Percentiles rank a stretch among this genome's conserved stretches.
Evolutionary conservation across 2,888 invertebrate genomes (phyloP).

Genomic region (Bhutanitis thaidina): DNA sequence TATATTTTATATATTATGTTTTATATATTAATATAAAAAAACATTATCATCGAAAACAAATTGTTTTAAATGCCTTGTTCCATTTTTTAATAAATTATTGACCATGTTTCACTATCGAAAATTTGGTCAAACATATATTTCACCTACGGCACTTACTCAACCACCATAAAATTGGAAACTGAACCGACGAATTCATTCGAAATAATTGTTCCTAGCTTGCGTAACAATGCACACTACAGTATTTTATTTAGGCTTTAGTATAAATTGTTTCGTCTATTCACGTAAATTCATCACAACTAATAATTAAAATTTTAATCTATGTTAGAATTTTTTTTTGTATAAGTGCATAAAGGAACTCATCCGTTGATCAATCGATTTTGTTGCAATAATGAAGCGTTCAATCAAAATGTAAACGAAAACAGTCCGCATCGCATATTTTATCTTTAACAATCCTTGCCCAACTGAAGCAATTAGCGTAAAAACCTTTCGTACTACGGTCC

Average conservation of each 20-base stretch:
- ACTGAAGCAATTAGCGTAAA: constrained; percentile 75
- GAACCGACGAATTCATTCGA: constrained; percentile 47
- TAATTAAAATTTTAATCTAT: no score
- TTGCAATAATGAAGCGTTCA: constrained; percentile 64
- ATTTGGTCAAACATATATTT: constrained; percentile 28
- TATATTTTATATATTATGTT: no score
- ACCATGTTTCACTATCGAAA: constrained; percentile 11
- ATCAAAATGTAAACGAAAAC: constrained; percentile 75
- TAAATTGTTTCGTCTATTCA: constrained; percentile 2
- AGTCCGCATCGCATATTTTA: constrained; percentile 76
- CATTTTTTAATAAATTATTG: constrained; percentile 10
- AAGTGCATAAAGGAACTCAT: no score
- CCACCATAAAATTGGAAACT: constrained; percentile 77
- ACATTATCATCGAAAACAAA: no score
- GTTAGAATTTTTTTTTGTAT: no score
- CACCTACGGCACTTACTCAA: constrained; percentile 52
- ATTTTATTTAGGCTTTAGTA: constrained; percentile 16
- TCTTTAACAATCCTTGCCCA: constrained; percentile 76
- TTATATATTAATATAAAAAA: no score
- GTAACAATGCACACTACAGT: constrained; percentile 21
- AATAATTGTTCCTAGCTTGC: constrained; percentile 47
- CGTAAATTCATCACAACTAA: no score
- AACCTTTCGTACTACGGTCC: constrained; percentile 66
- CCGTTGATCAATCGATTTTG: constrained; percentile 37
- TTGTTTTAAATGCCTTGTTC: not conserved